These are phyloP conservation scores for Choristoneura fumiferana DNA, from an alignment of 1,140 invertebrate species.

Conservation along the genomic window DNA sequence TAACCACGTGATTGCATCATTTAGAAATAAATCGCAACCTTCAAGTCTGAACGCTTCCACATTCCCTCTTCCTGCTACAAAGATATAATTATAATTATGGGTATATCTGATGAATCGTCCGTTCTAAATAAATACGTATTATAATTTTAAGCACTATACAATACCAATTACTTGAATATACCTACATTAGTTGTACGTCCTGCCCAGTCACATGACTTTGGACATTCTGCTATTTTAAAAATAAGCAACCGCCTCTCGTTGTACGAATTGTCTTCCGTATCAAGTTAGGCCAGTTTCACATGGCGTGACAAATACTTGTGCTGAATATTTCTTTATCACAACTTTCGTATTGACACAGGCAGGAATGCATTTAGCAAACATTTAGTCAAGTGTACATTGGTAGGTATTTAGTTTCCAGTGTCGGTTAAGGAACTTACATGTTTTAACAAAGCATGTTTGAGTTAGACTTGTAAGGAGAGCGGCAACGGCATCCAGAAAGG, in stretches of 20 bases:
- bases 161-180: too few relatives aligned
- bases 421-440: neutral
- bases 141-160: too few relatives aligned
- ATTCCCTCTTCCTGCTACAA: constrained; percentile 8
- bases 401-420: neutral
- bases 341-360: neutral
- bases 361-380: constrained; percentile 12
- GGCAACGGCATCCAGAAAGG: too few relatives aligned
- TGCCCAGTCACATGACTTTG: too few relatives aligned
- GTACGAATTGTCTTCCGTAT: neutral
- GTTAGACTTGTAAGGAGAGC: too few relatives aligned
- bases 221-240: too few relatives aligned
- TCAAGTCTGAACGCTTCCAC: constrained; percentile 1
- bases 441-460: too few relatives aligned
- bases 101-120: too few relatives aligned
- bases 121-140: too few relatives aligned
- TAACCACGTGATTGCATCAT: neutral
- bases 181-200: too few relatives aligned
- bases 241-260: too few relatives aligned
- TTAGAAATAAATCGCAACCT: constrained; percentile 5
- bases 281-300: neutral
- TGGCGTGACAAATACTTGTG: neutral
- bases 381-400: neutral
- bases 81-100: neutral
- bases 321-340: constrained; percentile 7